Base-by-base conservation (phyloP, 2,113 vertebrate genomes). In the Rhabdornis inornatus region DNA sequence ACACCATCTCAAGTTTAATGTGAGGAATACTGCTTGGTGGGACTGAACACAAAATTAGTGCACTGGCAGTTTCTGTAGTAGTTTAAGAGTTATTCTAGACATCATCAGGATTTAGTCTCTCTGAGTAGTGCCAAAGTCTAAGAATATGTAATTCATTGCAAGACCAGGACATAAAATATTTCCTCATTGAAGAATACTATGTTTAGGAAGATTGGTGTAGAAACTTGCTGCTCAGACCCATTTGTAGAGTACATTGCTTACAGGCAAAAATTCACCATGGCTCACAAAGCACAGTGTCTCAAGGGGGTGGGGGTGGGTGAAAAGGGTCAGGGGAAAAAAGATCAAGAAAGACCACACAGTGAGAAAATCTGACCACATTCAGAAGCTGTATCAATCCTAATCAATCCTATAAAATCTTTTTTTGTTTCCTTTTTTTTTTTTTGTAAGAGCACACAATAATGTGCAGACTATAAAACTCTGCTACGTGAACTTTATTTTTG, bases 301-400 rank as follows among this genome's bases (percentile, higher is more conserved):
- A 0, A 42, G 44, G 31, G 78, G 69, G 40, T 30, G 44, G 68
- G 56, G 2, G 53, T 40, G 39, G 42, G 69, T 85, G 28, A 40
- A 68, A 74, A 91, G 68, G 57, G 35, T 83, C 72, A 90, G 79
- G 28, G 59, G 18, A 55, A 91, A 94, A 87, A 86, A 89, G 39
- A 55, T 70, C 77, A 85, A 89, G 40, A 64, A 82, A 91, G 94
- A 97, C 92, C 97, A 96, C 95, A 97, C 87, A 97, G 78, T 78
- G 83, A 97, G 96, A 96, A 96, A 95, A 94, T 64, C 57, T 92
- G 84, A 87, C 57, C 80, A 81, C 80, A 49, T 57, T 94, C 75
- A 59, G 33, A 47, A 90, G 70, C 55, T 90, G 39, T 82, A 79
- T 83, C 69, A 59, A 37, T 70, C 83, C 72, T 79, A 89, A 94